Evolutionary conservation across 2,888 invertebrate species (phyloP).

Genomic region (Micropterix aruncella): DNA sequence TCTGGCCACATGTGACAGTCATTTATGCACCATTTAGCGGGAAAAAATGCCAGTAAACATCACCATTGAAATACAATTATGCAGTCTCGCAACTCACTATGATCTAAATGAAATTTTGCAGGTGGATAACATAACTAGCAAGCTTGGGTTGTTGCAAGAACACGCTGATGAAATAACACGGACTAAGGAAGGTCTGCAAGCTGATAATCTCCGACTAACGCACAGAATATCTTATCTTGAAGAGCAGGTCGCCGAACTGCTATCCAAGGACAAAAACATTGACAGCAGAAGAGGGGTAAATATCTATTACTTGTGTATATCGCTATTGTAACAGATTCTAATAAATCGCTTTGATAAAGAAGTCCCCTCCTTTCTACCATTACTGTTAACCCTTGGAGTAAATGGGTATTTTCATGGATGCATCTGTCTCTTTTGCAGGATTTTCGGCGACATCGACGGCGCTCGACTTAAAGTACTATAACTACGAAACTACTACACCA

Average conservation of each 20-base stretch:
- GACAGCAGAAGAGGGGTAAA: constrained; percentile 14
- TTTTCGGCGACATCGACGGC: too few species aligned
- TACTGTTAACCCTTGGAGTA: too few species aligned
- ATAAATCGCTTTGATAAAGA: background rate
- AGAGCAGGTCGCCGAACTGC: constrained; percentile 62
- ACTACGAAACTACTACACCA: too few species aligned
- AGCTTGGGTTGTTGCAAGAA: constrained; percentile 41
- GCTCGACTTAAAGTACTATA: too few species aligned
- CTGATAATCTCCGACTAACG: constrained; percentile 72
- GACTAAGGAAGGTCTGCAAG: constrained; percentile 48
- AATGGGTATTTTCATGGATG: too few species aligned
- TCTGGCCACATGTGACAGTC: too few species aligned
- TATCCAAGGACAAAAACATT: constrained; percentile 25
- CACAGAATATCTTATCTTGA: constrained; percentile 83
- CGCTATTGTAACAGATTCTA: background rate
- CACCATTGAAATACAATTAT: too few species aligned
- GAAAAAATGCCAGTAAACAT: too few species aligned
- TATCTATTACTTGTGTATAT: background rate
- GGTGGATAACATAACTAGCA: constrained; percentile 38
- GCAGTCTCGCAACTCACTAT: too few species aligned
- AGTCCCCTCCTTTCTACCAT: background rate
- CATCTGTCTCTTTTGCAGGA: too few species aligned
- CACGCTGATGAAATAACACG: constrained; percentile 49
- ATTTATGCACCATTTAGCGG: too few species aligned
- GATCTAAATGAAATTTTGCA: constrained; percentile 18